phyloP scores from a whole-genome alignment of 2,113 vertebrate genomes.

The Charina bottae region DNA sequence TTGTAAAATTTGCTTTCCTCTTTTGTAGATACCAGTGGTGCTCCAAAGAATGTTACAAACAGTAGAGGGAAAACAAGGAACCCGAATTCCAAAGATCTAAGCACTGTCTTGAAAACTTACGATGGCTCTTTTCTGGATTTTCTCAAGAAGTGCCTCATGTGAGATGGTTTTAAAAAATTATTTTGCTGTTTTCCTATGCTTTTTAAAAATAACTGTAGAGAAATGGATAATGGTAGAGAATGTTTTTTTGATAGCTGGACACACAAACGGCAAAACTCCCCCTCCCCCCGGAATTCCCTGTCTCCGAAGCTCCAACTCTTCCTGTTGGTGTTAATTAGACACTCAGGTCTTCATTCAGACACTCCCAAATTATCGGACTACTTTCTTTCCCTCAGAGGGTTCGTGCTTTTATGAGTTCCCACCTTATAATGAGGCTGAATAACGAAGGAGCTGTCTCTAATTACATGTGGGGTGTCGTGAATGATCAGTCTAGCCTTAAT shows the following conservation, averaged over 20 bases:
- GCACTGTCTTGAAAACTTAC: conserved; percentile 82
- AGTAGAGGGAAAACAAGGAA: conserved; percentile 88
- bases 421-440: too few relatives aligned
- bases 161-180: conserved; percentile 53
- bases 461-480: neutral
- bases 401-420: too few relatives aligned
- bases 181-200: neutral
- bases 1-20: conserved; percentile 52
- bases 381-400: too few relatives aligned
- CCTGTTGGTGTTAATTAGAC: neutral
- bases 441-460: too few relatives aligned
- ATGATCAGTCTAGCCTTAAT: neutral
- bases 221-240: rapidly evolving
- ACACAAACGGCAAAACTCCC: neutral
- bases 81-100: conserved; percentile 87
- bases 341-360: too few relatives aligned
- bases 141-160: conserved; percentile 87
- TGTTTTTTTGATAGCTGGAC: neutral
- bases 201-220: conserved; percentile 8
- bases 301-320: neutral
- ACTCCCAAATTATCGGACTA: too few relatives aligned
- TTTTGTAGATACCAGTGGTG: conserved; percentile 88
- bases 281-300: neutral
- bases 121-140: conserved; percentile 88
- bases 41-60: conserved; percentile 86